These are phyloP conservation scores for Uloborus plumipes DNA, from an alignment of 2,888 invertebrate genomes.

Conservation along the genomic window DNA sequence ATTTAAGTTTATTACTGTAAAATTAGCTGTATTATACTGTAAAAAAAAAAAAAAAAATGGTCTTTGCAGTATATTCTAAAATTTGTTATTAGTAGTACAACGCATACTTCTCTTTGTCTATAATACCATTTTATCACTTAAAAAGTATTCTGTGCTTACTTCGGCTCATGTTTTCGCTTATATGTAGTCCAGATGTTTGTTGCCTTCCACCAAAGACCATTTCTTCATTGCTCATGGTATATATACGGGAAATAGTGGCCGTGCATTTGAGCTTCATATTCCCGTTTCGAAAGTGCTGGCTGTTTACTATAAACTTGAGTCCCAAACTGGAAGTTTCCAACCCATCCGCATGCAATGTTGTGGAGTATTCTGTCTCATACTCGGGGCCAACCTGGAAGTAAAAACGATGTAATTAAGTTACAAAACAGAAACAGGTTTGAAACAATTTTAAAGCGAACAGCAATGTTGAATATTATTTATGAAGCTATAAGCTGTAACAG, in stretches of 20 bases:
- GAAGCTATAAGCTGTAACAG: too few species aligned
- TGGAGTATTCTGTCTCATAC: constrained; percentile 65
- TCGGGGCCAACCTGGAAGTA: constrained; percentile 61
- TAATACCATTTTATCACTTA: background rate
- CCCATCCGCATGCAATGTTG: constrained; percentile 65
- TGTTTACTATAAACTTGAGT: constrained; percentile 65
- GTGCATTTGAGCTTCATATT: constrained; percentile 66
- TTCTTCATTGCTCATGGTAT: constrained; percentile 67
- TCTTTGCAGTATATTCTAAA: too few species aligned
- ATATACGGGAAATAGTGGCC: constrained; percentile 66
- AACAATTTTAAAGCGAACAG: too few species aligned
- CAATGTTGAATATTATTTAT: too few species aligned
- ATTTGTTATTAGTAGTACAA: too few species aligned
- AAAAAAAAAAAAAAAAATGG: too few species aligned
- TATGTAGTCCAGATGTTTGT: constrained; percentile 65
- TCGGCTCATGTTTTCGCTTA: constrained; percentile 66
- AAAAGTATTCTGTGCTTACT: constrained; percentile 37
- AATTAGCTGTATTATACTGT: too few species aligned
- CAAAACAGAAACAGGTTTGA: too few species aligned
- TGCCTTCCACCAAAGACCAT: constrained; percentile 64
- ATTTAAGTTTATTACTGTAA: too few species aligned
- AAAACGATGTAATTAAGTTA: background rate
- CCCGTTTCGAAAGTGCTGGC: constrained; percentile 62
- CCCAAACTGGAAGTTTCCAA: constrained; percentile 65
- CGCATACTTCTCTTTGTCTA: background rate